These are phyloP conservation scores for Encarsia formosa DNA, from an alignment of 2,888 invertebrate genomes.

Conservation along the genomic window DNA sequence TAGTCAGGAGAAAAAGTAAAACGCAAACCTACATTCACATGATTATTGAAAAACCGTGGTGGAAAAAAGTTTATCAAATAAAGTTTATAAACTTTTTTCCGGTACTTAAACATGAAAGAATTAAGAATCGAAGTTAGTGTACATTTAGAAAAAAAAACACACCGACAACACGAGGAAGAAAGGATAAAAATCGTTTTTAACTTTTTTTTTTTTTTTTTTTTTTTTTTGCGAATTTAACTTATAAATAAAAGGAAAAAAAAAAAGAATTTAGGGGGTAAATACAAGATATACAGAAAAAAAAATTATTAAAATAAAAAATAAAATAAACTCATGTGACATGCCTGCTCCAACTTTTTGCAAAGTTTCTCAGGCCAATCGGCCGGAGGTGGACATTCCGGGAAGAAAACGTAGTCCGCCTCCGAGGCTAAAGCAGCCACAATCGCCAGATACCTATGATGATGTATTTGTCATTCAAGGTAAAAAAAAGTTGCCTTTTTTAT, in stretches of 20 bases:
- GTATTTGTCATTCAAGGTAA: background rate
- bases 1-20: too few species aligned
- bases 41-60: too few species aligned
- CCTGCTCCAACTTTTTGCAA: constrained; percentile 92
- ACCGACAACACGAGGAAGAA: constrained; percentile 11
- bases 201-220: too few species aligned
- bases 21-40: too few species aligned
- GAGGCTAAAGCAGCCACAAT: constrained; percentile 92
- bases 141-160: constrained; percentile 20
- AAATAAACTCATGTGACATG: constrained; percentile 51
- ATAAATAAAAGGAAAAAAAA: background rate
- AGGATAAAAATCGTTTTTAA: too few species aligned
- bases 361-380: constrained; percentile 89
- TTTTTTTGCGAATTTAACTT: too few species aligned
- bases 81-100: constrained; percentile 16
- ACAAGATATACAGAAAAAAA: background rate
- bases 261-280: background rate
- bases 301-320: constrained; percentile 10
- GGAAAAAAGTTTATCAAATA: too few species aligned
- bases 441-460: constrained; percentile 92
- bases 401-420: constrained; percentile 99
- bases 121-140: constrained; percentile 17
- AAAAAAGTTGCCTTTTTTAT: background rate
- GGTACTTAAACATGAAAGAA: background rate
- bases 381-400: constrained; percentile 95